Conservation (phyloP, 2,113 vertebrate genomes). For the Erythrocercus mccallii region DNA sequence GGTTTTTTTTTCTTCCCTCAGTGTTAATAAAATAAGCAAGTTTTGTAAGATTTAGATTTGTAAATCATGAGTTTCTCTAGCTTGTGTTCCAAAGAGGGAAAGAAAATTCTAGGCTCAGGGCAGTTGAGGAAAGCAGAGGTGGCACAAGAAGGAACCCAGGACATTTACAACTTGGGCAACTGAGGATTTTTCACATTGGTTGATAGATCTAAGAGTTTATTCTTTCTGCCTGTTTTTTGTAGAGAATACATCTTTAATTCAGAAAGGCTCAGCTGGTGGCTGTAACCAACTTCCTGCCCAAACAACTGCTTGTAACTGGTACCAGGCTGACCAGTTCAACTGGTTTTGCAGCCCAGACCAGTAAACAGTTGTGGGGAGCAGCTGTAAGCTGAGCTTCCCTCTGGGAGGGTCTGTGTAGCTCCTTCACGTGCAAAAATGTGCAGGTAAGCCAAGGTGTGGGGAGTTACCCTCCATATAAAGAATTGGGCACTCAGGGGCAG, state of each 20-base stretch:
- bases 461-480: background rate
- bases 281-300: background rate
- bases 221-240: background rate
- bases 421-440: rapidly evolving
- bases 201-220: background rate
- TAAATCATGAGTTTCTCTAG: background rate
- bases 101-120: background rate
- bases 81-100: background rate
- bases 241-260: background rate
- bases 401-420: background rate
- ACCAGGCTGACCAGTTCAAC: background rate
- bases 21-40: background rate
- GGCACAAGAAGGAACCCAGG: background rate
- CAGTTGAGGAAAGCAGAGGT: background rate
- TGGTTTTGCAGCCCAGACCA: background rate
- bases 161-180: background rate
- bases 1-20: background rate
- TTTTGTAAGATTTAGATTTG: background rate
- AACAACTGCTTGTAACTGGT: conserved; percentile 7
- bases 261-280: background rate
- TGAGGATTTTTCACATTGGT: background rate
- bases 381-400: background rate
- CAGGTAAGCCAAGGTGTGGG: background rate
- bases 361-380: background rate
- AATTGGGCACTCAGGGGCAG: background rate